Conservation (phyloP, 2,797 vertebrate species). For the Pseudomugil tenellus region DNA sequence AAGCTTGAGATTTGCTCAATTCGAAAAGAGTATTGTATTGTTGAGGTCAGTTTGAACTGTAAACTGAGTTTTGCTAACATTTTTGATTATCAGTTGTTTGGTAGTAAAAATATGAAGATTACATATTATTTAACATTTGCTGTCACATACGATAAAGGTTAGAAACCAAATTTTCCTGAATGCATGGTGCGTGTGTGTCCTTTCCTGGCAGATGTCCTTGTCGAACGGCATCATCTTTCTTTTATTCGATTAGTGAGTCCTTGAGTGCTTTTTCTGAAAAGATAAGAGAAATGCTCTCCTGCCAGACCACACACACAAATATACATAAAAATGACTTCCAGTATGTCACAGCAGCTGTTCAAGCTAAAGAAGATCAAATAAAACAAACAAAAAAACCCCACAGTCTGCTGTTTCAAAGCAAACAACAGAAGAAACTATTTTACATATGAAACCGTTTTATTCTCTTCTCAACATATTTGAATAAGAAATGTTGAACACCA, state of each 20-base stretch:
- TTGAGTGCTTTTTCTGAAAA: constrained; percentile 54
- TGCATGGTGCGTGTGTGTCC: neutral
- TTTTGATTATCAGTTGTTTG: neutral
- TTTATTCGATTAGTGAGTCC: constrained; percentile 58
- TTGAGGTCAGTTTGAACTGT: too few relatives aligned
- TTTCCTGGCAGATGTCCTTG: constrained; percentile 38
- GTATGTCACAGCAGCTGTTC: neutral
- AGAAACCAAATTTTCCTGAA: neutral
- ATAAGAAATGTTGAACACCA: too few relatives aligned
- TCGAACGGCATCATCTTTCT: constrained; percentile 35
- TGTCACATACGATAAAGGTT: constrained; percentile 14
- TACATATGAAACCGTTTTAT: too few relatives aligned
- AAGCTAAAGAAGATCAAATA: neutral
- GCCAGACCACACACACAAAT: constrained; percentile 19
- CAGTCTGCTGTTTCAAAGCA: too few relatives aligned
- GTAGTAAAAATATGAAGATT: neutral
- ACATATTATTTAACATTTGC: neutral
- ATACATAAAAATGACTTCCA: too few relatives aligned
- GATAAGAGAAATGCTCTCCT: constrained; percentile 53
- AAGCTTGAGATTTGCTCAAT: too few relatives aligned
- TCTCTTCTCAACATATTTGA: neutral
- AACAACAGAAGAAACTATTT: too few relatives aligned
- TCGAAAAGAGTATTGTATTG: too few relatives aligned
- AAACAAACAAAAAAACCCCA: neutral
- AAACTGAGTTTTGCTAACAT: neutral